Conservation (phyloP, 1,140 invertebrate genomes). For the Daktulosphaira vitifoliae region DNA sequence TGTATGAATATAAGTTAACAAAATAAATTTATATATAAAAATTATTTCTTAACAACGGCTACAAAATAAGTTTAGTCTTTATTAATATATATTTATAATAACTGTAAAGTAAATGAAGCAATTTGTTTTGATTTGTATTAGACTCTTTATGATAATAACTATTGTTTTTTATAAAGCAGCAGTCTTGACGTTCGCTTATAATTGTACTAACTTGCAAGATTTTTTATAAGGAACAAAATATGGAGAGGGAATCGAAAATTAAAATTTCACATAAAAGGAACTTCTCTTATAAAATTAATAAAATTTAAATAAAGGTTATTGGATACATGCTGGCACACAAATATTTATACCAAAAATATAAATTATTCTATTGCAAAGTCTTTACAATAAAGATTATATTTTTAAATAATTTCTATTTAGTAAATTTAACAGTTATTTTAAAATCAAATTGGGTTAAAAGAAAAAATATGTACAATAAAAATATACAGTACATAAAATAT, state of each 20-base stretch:
- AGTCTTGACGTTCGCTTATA: constrained; percentile 29
- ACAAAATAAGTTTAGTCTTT: constrained; percentile 19
- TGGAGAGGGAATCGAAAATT: constrained; percentile 1
- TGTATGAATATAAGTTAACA: not conserved
- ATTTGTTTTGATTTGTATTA: not conserved
- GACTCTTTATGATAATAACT: constrained; percentile 6
- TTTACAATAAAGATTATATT: too few relatives aligned
- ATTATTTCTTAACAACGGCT: constrained; percentile 23
- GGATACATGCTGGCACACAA: too few relatives aligned
- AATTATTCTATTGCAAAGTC: too few relatives aligned
- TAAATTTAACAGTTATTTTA: too few relatives aligned
- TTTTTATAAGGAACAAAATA: constrained; percentile 26
- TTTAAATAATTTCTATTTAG: too few relatives aligned
- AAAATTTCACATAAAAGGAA: constrained; percentile 11
- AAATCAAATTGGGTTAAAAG: too few relatives aligned
- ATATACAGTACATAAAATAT: too few relatives aligned
- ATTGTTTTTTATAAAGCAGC: constrained; percentile 30
- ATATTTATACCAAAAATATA: too few relatives aligned
- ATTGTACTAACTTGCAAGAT: constrained; percentile 24
- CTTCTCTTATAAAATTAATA: constrained; percentile 19
- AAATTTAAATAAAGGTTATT: too few relatives aligned
- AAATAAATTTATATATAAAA: not conserved
- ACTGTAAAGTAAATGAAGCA: constrained; percentile 16
- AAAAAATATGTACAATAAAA: too few relatives aligned
- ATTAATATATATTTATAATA: constrained; percentile 17